Evolutionary conservation across 2,113 vertebrate genomes (phyloP).

Genomic region (Prunella himalayana): DNA sequence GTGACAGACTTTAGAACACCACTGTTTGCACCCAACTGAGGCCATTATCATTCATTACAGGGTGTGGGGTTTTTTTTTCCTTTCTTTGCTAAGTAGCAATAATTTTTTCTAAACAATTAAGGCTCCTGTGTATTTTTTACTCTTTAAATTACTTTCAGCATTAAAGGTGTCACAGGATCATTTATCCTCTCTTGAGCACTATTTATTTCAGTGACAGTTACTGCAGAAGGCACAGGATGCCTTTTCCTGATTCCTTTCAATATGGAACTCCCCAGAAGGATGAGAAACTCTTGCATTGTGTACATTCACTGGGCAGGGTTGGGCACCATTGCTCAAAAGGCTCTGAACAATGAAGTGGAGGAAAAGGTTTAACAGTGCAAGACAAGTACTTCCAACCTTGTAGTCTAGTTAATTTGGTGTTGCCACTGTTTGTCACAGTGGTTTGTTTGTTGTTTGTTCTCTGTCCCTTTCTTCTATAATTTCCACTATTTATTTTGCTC

Average conservation of each 20-base stretch:
- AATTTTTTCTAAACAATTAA: conserved; percentile 46
- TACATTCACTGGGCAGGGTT: fast-evolving
- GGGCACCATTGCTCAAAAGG: not conserved
- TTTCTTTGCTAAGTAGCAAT: conserved; percentile 32
- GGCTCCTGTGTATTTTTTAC: not conserved
- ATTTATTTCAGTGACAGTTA: not conserved
- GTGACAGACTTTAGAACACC: not conserved
- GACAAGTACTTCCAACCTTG: not conserved
- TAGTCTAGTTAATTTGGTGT: not conserved
- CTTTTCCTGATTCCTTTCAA: not conserved
- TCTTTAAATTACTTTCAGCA: conserved; percentile 23
- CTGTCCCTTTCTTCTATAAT: not conserved
- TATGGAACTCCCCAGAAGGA: not conserved
- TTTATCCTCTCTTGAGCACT: conserved; percentile 8
- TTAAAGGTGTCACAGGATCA: conserved; percentile 6
- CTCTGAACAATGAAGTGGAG: not conserved
- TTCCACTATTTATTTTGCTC: not conserved
- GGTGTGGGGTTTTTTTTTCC: not conserved
- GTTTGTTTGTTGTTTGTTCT: not conserved
- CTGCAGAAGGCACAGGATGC: not conserved
- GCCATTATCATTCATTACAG: conserved; percentile 43
- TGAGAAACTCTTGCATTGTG: not conserved
- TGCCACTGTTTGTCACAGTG: not conserved
- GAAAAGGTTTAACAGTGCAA: not conserved
- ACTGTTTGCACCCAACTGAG: conserved; percentile 26